phyloP scores from a whole-genome alignment of 2,113 vertebrate genomes.

The Cromileptes altivelis region DNA sequence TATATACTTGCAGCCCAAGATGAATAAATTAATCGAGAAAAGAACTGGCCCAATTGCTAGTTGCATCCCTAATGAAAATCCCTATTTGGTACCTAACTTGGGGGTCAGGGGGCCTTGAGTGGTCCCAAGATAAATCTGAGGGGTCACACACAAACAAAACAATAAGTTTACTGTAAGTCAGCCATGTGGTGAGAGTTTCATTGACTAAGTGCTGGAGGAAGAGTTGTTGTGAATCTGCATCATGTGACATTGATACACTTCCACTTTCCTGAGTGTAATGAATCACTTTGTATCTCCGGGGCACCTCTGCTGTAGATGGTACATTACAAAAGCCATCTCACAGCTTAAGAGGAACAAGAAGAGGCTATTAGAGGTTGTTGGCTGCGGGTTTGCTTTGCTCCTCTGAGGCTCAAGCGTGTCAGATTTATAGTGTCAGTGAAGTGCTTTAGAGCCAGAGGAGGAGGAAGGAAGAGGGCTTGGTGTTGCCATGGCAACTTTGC shows the following conservation, averaged over 20 bases:
- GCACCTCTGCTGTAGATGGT: slow-evolving; percentile 9
- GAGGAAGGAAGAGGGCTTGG: slow-evolving; percentile 34
- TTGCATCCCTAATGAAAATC: not conserved
- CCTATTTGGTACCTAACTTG: not conserved
- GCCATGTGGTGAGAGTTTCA: not conserved
- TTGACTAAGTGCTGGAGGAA: not conserved
- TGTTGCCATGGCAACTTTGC: slow-evolving; percentile 60
- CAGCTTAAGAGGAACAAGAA: slow-evolving; percentile 45
- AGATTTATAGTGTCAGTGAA: slow-evolving; percentile 56
- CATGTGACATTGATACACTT: not conserved
- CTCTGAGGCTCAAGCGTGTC: slow-evolving; percentile 37
- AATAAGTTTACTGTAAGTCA: not conserved
- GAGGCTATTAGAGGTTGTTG: slow-evolving; percentile 55
- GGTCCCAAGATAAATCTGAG: not conserved
- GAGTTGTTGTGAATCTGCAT: not conserved
- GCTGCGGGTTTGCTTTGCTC: slow-evolving; percentile 46
- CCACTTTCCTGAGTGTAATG: slow-evolving; percentile 2
- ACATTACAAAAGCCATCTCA: slow-evolving; percentile 23
- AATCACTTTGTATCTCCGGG: slow-evolving; percentile 10
- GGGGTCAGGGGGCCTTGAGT: not conserved
- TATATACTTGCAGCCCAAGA: not conserved
- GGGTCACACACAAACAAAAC: not conserved
- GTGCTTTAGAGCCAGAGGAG: slow-evolving; percentile 23
- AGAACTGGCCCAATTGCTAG: not conserved
- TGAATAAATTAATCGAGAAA: not conserved